These are phyloP conservation scores for Triplophysa yarkandensis DNA, from an alignment of 2,797 vertebrate genomes.

Conservation along the genomic window DNA sequence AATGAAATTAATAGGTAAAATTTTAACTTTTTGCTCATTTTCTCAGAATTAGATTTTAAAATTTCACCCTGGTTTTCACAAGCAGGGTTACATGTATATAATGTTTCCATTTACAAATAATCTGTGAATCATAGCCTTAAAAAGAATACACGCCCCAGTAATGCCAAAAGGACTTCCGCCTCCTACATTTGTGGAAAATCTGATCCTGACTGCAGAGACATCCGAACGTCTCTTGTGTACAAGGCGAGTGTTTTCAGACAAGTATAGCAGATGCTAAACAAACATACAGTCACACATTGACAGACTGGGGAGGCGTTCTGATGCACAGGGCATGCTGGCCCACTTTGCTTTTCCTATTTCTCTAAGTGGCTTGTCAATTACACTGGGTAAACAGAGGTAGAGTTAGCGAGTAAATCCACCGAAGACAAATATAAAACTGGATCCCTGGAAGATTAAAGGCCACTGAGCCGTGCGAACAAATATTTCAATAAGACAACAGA, in stretches of 20 bases:
- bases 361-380: conserved; percentile 65
- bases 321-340: conserved; percentile 54
- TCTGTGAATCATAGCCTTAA: background rate
- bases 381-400: conserved; percentile 60
- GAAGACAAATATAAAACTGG: conserved; percentile 60
- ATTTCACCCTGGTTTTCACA: no score
- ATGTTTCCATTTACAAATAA: conserved; percentile 64
- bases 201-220: conserved; percentile 43
- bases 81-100: no score
- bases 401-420: conserved; percentile 60
- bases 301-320: conserved; percentile 50
- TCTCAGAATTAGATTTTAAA: no score
- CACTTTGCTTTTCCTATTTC: conserved; percentile 57
- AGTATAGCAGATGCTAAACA: conserved; percentile 50
- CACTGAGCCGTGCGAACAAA: conserved; percentile 57
- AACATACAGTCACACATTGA: conserved; percentile 46
- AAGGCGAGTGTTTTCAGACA: conserved; percentile 35
- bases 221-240: conserved; percentile 19
- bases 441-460: conserved; percentile 63
- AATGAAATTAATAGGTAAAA: no score
- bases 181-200: conserved; percentile 50
- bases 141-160: background rate
- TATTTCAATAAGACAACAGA: conserved; percentile 58
- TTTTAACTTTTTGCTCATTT: no score
- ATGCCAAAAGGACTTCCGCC: conserved; percentile 14